Percentiles rank a stretch among this genome's conserved stretches.
These are phyloP conservation scores for Cydia amplana DNA, from an alignment of 1,140 invertebrate genomes.

Conservation along the genomic window DNA sequence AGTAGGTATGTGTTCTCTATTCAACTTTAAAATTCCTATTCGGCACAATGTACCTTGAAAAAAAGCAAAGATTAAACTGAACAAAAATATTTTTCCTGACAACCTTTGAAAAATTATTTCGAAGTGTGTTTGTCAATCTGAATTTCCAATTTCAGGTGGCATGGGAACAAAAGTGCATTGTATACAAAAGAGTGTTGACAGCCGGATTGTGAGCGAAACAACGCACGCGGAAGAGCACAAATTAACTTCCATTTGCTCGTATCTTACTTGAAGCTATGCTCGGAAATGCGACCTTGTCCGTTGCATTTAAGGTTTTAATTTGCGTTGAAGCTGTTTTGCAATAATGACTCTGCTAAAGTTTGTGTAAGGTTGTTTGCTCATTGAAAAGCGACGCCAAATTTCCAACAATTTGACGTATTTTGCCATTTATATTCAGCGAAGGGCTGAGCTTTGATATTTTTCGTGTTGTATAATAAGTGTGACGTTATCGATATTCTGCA, in stretches of 20 bases:
- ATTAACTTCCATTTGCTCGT: background rate
- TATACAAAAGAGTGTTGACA: constrained; percentile 36
- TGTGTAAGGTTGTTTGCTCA: constrained; percentile 39
- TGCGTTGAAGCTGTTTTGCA: background rate
- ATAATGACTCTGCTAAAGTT: background rate
- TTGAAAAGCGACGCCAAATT: constrained; percentile 49
- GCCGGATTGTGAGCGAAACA: background rate
- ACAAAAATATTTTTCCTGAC: background rate
- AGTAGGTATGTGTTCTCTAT: too few relatives aligned
- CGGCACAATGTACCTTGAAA: background rate
- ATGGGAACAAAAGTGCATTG: background rate
- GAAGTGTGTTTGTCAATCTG: background rate
- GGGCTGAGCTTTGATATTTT: background rate
- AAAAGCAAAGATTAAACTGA: too few relatives aligned
- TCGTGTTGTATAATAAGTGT: too few relatives aligned
- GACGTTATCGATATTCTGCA: too few relatives aligned
- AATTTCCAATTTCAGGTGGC: background rate
- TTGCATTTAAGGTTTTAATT: background rate
- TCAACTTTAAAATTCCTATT: background rate
- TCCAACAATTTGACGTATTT: background rate
- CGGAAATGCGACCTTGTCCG: background rate
- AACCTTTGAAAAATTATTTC: background rate
- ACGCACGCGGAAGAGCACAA: background rate
- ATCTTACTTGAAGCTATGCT: background rate
- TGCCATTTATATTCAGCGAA: background rate